Base-by-base conservation (phyloP, 2,888 invertebrate species). In the Azorinus chamasolen region DNA sequence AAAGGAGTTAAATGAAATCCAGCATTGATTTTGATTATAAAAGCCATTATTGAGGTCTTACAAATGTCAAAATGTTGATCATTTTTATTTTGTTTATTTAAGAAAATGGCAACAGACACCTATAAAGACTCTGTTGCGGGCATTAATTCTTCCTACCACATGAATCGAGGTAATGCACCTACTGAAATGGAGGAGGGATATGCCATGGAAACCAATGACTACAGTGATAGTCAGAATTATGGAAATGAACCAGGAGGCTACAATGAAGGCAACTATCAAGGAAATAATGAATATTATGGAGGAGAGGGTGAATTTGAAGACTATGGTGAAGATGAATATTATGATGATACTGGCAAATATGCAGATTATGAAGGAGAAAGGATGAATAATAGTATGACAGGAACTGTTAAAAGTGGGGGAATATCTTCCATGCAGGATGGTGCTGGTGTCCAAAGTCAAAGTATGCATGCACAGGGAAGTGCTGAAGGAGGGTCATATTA, bases 251-350 rank as follows among this genome's bases (percentile, higher is more conserved):
- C 54, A 22, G 58, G 51, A 2, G 63, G 69, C 16, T 73, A 71
- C 59, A 46, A 61, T 43, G 77, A 79, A 24, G 68, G 72, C 37
- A 70, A 57, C 41, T 72, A 72, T 24, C 73, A 71, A 6, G 70
- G 55, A 61, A 12, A 63, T 54, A 22, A 18, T 64, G 39, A 45
- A 12, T 61, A 59, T 46, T 51, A 66, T 45, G 74, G 61, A 25
- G 76, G 80, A 46, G 74, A 66, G 12, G 69, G 69, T 20, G 74
- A 79, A 51, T 66, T 63, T 12, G 75, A 71, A 10, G 75, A 72
- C 8, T 69, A 73, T n/a, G 75, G 72, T 46, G 79, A 76, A 24
- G 72, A 65, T 1, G 55, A 69, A 10, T 76, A 66, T 25, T 65
- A 65, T 27, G 80, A 77, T 8, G 71, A 65, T 12, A 77, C 70